Base-by-base conservation (phyloP, 2,113 vertebrate species). In the Barnardius zonarius region DNA sequence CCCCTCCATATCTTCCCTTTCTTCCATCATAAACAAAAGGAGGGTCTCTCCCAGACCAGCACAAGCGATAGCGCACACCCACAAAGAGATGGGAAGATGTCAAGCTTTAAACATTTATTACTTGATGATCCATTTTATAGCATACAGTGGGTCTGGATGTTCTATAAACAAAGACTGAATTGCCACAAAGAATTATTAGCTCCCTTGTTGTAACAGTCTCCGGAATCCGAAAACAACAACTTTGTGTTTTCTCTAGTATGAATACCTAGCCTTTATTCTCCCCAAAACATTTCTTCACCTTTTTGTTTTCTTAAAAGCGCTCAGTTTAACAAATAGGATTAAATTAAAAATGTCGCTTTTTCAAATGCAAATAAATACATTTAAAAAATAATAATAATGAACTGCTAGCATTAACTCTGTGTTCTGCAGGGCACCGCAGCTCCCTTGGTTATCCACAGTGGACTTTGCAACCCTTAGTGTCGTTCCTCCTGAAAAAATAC, bases 81-180 rank as follows among this genome's bases (percentile, higher is more conserved):
- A 93, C 57, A 96, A 89, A 97, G 92, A 94, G 68, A 90, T 22
- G 61, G 64, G 72, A 74, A 92, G 84, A 88, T 28, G 48, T 94
- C 86, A 94, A 94, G 96, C 86, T 85, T 85, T 59, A 97, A 96
- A 96, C 92, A 59, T 97, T 97, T 97, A 96, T 96, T 96, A 94
- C 93, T 97, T 88, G 93, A 96, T 94, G 75, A 95, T 93, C 86
- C 83, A 25, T 93, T 97, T 97, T 82, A 91, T 64, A 93, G 95
- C 95, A 96, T 97, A 97, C 93, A 96, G 95, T 87, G 86, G 74
- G 23, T 95, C 82, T 92, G 92, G 93, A 91, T 94, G 93, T 96
- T 97, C 91, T 93, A 96, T 88, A 94, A 97, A 91, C 79, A 95
- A 95, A 95, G 90, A 95, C 87, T 90, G 94, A 92, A 79, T 93